Conservation (phyloP, 2,113 vertebrate species). For the Galbula dea region DNA sequence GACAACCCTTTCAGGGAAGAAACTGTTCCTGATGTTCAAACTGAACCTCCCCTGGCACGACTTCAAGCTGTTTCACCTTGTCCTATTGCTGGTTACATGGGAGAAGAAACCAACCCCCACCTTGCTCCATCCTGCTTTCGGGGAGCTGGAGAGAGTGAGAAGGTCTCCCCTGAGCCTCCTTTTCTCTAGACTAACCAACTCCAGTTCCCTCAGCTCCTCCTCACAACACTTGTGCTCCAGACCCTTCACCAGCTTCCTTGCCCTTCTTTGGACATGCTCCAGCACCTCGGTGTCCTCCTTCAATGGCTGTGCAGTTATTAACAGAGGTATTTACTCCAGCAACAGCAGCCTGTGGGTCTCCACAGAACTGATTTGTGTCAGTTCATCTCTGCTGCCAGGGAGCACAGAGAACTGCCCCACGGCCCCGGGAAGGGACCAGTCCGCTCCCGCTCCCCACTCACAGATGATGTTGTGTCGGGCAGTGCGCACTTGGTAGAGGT, state of each 20-base stretch:
- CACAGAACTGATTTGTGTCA: no score
- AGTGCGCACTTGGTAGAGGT: conserved; percentile 87
- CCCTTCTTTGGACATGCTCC: not conserved
- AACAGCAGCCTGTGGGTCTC: no score
- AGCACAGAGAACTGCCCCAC: not conserved
- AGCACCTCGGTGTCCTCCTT: not conserved
- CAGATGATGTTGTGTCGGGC: conserved; percentile 90
- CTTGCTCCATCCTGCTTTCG: not conserved
- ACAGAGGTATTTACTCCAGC: no score
- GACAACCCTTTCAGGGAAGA: not conserved
- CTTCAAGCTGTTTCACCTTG: not conserved
- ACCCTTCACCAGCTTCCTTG: not conserved
- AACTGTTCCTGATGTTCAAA: not conserved
- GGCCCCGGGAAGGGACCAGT: not conserved
- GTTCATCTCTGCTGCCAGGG: no score
- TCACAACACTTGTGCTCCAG: not conserved
- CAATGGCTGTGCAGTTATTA: no score
- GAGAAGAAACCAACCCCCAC: not conserved
- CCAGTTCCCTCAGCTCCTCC: not conserved
- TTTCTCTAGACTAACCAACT: not conserved
- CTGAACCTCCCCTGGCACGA: not conserved
- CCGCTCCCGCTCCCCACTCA: conserved; percentile 61
- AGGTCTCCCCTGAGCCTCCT: not conserved
- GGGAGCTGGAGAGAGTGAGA: not conserved
- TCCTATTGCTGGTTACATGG: not conserved